Base-by-base conservation (phyloP, 2,797 vertebrate species). In the Lutjanus argentimaculatus region DNA sequence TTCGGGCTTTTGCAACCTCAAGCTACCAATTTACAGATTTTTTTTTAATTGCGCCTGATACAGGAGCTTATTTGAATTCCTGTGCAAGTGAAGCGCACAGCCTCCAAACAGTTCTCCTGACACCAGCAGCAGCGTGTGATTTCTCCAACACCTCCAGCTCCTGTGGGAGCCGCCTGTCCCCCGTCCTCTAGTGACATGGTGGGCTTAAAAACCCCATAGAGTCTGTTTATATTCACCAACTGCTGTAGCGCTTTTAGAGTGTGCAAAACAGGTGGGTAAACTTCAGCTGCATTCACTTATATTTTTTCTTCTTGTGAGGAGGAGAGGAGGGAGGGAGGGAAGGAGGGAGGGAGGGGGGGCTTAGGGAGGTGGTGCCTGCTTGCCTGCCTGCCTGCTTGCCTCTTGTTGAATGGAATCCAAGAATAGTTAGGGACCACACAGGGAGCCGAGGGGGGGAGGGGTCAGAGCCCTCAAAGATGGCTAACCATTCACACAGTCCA, bases 341-440 rank as follows among this genome's bases (percentile, higher is more conserved):
- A 68, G 85, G 77, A 79, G 87, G 90, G 77, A 79, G 87, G 90
- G 57, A 85, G 86, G 77, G 79, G 88, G 93, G 91, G 78, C 90
- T 91, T 82, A 86, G 88, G 91, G 95, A 93, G 96, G 94, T 91
- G 93, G 93, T 93, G 93, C 93, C 92, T 93, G 92, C 92, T 87
- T 93, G 92, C 92, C 89, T 93, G 92, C 91, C 92, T 92, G 92
- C 92, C 89, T 92, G 89, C 90, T 92, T 95, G 96, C 95, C 95
- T 98, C 96, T 96, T 97, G 96, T 97, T 97, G 97, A 97, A 98
- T 97, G 96, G 96, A 97, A 97, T 97, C 96, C 96, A 97, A 97
- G 97, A 98, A 97, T 97, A 97, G 97, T 97, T 96, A 96, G 95
- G 95, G 98, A 98, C 98, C 98, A 98, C 97, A 98, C 98, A 98